Evolutionary conservation across 2,113 vertebrate species (phyloP), one percentile per base, ranked within the genome.

Genomic region (Barnardius zonarius): DNA sequence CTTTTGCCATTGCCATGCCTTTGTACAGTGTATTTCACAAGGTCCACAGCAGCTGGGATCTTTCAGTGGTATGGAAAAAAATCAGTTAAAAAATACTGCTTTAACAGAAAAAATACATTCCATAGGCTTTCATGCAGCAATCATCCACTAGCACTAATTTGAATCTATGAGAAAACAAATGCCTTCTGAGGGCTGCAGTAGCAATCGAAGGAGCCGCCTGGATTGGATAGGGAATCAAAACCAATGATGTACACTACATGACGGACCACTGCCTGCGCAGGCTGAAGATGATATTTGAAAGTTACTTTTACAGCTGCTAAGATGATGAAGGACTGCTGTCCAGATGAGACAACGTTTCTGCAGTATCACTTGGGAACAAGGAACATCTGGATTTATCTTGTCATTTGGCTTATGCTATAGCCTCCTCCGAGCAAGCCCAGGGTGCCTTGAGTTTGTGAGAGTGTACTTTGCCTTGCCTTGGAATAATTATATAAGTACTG

Each of bases 181-280:
- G 44, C n/a, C 44, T 92, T 92, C 70, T 77, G 52, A 83, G 49
- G 31, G 75, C 85, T 91, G 84, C 67, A 46, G 35, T 2, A 43
- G 19, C 10, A 90, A 77, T 80, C 46, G 59, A 88, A 92, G 79
- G 63, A 85, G 54, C 59, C 77, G 63, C 72, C 67, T 59, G 35
- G 35, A 17, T 1, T 83, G 80, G 62, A 12, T 18, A 9, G 27
- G 73, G 64, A 93, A 90, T 78, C 64, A 78, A 66, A 92, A 83
- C 27, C 43, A 51, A 17, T 1, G 6, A 25, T 0, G 0, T 4
- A 20, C 0, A 6, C 17, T 48, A 33, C 1, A 6, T 11, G 62
- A 64, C 15, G 48, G 76, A 68, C 76, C 33, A 10, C 33, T 0
- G 2, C 86, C 68, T 55, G 41, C 6, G 0, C 33, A 37, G 64